phyloP scores from a whole-genome alignment of 2,797 vertebrate genomes.

The Pristis pectinata region DNA sequence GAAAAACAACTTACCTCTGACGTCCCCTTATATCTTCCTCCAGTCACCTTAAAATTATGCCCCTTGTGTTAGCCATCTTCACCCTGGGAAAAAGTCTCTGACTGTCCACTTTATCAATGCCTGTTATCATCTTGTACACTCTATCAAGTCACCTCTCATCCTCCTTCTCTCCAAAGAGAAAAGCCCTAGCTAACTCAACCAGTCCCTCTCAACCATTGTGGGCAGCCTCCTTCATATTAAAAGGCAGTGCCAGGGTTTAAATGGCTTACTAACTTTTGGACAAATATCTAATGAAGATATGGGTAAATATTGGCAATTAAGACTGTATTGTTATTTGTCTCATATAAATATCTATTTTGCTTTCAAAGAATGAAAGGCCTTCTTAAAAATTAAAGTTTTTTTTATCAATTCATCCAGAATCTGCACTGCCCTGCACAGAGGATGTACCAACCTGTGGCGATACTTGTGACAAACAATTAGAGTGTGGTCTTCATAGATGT shows the following conservation, averaged over 20 bases:
- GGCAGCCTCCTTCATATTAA: not conserved
- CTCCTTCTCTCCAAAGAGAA: too few species aligned
- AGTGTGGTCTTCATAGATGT: conserved; percentile 83
- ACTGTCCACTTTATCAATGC: too few species aligned
- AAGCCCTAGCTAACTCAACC: too few species aligned
- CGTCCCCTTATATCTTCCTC: too few species aligned
- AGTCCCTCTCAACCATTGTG: too few species aligned
- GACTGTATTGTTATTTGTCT: not conserved
- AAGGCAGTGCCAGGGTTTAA: not conserved
- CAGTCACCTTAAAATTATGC: too few species aligned
- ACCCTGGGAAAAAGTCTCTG: too few species aligned
- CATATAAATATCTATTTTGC: not conserved
- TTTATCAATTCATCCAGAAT: conserved; percentile 57
- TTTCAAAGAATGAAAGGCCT: not conserved
- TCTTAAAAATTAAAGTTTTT: not conserved
- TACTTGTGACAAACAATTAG: conserved; percentile 79
- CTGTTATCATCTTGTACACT: too few species aligned
- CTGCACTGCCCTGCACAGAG: conserved; percentile 82
- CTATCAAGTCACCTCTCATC: too few species aligned
- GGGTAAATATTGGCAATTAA: not conserved
- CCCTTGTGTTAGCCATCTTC: too few species aligned
- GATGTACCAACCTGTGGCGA: conserved; percentile 86
- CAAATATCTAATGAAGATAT: not conserved
- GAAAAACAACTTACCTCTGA: too few species aligned
- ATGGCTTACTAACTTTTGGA: not conserved